Evolutionary conservation across 2,888 invertebrate species (phyloP), one percentile per base, ranked within the genome.

Genomic region (Brassicogethes aeneus): DNA sequence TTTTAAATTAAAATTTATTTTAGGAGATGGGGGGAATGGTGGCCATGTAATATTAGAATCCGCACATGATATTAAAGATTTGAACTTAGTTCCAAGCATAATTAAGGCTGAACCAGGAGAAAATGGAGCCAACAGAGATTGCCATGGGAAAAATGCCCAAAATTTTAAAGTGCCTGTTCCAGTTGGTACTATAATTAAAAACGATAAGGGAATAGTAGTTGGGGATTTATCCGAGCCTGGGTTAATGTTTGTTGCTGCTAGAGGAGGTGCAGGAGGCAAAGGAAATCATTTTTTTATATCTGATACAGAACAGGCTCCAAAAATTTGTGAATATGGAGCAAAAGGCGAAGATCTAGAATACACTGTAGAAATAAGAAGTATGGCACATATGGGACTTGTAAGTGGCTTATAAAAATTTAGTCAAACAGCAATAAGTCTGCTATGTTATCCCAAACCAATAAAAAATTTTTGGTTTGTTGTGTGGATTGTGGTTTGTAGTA

Each of bases 181-280:
- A 0, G 51, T 90, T 1, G 94, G 94, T 41, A 85, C 90, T 0
- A 70, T 88, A 7, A 65, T 91, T 34, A 78, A 79, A 46, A 70
- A 75, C 54, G 45, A 51, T 42, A 50, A 65, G 2, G 80, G 81
- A 0, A 65, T 69, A 41, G 69, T 80, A 30, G 68, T 90, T 7
- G 83, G 79, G 1, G 89, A 88, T 61, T 70, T 93, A 44, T 61
- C 71, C 17, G 61, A 69, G 39, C 72, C 75, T 23, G 84, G 82
- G 2, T 70, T 84, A 36, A 82, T 90, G 77, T 97, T 91, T 67
- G 75, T 99, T 12, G 95, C 88, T 5, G 94, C 97, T 8, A 71
- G 94, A 46, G 99, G 99, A 0, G 99, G 99, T 2, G 81, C 89
- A 0, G 99, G 99, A 1, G 99, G 99, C 0, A 83, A 86, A 60